Percentiles rank a stretch among this genome's conserved stretches.
These are phyloP conservation scores for Agelaius tricolor DNA, from an alignment of 2,113 vertebrate genomes.

Conservation along the genomic window DNA sequence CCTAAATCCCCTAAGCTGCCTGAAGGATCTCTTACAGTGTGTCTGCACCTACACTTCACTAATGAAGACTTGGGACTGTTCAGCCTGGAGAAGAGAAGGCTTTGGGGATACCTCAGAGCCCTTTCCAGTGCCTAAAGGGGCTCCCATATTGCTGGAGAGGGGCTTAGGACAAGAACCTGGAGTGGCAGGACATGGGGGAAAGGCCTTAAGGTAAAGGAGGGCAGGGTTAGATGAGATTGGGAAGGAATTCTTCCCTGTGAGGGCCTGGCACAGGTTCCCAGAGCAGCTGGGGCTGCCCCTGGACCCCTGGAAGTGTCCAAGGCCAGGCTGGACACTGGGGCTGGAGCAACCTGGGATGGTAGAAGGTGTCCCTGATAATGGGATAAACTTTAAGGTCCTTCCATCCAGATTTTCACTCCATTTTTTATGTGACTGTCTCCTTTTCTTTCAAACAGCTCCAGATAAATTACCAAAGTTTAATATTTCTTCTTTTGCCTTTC, in stretches of 20 bases:
- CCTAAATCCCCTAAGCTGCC: neutral
- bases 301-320: neutral
- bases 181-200: neutral
- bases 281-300: neutral
- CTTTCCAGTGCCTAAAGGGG: neutral
- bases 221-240: neutral
- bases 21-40: neutral
- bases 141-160: neutral
- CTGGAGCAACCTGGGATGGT: rapidly evolving
- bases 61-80: rapidly evolving
- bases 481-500: neutral
- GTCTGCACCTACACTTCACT: neutral
- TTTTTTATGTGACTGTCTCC: neutral
- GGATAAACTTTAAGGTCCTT: neutral
- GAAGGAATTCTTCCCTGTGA: neutral
- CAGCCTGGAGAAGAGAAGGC: neutral
- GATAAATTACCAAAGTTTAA: neutral
- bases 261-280: neutral
- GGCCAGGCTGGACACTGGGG: rapidly evolving
- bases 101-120: neutral
- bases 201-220: neutral
- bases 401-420: neutral
- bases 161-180: neutral
- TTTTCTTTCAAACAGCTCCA: neutral
- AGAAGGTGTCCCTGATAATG: neutral